Evolutionary conservation across 2,113 vertebrate species (phyloP).

Genomic region (Heterocephalus glaber): DNA sequence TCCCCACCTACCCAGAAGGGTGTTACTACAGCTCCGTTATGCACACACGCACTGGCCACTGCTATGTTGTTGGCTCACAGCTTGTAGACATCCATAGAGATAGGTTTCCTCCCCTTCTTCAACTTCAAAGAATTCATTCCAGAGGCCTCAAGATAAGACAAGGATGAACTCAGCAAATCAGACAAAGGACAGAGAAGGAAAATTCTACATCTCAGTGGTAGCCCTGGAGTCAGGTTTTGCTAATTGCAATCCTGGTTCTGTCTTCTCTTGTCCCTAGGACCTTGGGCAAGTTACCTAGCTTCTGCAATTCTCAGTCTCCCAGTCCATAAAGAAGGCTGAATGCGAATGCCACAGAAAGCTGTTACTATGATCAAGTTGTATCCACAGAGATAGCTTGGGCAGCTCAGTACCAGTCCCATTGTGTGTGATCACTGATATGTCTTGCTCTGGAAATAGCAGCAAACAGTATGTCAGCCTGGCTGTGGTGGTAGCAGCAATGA

Average conservation of each 20-base stretch:
- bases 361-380: too few species aligned
- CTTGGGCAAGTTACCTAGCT: neutral
- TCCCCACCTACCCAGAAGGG: neutral
- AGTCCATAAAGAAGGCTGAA: neutral
- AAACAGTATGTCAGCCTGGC: rapidly evolving
- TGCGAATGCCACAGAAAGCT: neutral
- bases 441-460: neutral
- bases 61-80: rapidly evolving
- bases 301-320: neutral
- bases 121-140: neutral
- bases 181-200: neutral
- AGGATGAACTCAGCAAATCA: neutral
- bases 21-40: neutral
- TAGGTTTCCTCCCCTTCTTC: neutral
- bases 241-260: neutral
- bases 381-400: rapidly evolving
- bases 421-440: too few species aligned
- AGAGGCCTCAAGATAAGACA: neutral
- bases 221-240: too few species aligned
- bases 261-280: neutral
- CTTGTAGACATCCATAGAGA: neutral
- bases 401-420: neutral
- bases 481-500: rapidly evolving
- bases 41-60: neutral
- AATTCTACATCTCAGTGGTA: neutral